Evolutionary conservation across 2,888 invertebrate genomes (phyloP), one percentile per base, ranked within the genome.

Genomic region (Drosophila algonquin): DNA sequence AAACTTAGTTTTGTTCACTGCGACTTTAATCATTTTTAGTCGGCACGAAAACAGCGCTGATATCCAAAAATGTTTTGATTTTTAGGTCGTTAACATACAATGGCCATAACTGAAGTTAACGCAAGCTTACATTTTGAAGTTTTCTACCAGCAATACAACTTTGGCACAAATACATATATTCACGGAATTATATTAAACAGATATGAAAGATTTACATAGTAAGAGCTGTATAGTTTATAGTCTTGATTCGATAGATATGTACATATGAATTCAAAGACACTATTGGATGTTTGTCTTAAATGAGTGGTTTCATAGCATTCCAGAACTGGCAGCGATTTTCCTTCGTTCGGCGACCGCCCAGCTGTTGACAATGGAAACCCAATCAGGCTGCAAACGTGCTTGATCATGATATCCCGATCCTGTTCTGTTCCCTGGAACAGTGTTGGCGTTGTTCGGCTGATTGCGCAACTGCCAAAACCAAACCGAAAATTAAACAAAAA

Each of bases 401-500:
- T 40, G 63, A 75, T 78, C 73, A 75, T 86, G 76, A 83, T 86
- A 86, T 76, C 72, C 73, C 72, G 62, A 83, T 76, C 75, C 70
- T 76, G 65, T 67, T 63, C 70, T 76, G 65, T 67, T 63, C 51
- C 46, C 45, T 51, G 50, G 47, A 62, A 73, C 77, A 73, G 84
- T 83, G 89, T 90, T 79, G 89, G 88, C 88, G 89, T 85, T 80
- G 64, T 65, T 65, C 77, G 85, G 80, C 75, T 84, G 77, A 89
- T 86, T 87, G 75, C 79, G 77, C 81, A 82, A 80, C 80, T 77
- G 78, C 77, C 74, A 81, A 87, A 87, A 89, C 79, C 54, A 63
- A 52, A 62, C 72, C 46, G 61, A 64, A 51, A 50, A 47, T 18
- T 60, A 57, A 67, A 78, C 46, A 35, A 58, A 55, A 30, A 51